A percentile compares a stretch with the other conserved stretches of the same genome.
Conservation (phyloP, 35 echinoderm and acorn worm species). For the Patiria miniata region DNA sequence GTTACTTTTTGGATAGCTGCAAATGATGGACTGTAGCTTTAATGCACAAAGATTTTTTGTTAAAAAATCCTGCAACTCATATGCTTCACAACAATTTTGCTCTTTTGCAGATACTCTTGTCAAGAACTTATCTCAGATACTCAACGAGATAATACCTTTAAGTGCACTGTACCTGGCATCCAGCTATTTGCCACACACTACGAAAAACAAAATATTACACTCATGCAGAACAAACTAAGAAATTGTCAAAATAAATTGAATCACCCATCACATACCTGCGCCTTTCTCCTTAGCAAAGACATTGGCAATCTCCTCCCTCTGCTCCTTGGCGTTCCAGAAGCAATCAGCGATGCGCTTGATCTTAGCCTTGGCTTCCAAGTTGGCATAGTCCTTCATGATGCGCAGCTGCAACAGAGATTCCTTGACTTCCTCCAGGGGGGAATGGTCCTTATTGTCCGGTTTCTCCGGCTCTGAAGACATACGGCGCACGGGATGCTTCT, state of each 20-base stretch:
- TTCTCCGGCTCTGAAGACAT: background rate
- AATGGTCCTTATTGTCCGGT: background rate
- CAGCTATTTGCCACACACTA: too few species aligned
- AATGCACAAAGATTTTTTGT: too few species aligned
- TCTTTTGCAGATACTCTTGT: too few species aligned
- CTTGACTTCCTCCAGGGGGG: background rate
- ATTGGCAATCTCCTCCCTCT: constrained; percentile 39
- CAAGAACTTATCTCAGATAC: too few species aligned
- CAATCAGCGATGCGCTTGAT: constrained; percentile 44
- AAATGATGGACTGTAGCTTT: too few species aligned
- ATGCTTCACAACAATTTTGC: too few species aligned
- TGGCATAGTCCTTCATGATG: constrained; percentile 34
- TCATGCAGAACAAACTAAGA: too few species aligned
- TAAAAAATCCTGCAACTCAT: too few species aligned
- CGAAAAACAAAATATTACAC: too few species aligned
- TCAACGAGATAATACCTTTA: too few species aligned
- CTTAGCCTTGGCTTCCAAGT: constrained; percentile 2
- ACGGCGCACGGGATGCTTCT: background rate
- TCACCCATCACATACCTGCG: constrained; percentile 34
- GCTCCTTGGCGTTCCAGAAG: constrained; percentile 31
- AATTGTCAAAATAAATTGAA: background rate
- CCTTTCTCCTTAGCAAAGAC: constrained; percentile 43
- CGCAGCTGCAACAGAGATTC: background rate
- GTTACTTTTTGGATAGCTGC: too few species aligned
- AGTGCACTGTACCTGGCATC: too few species aligned